These are phyloP conservation scores for Holcopasites calliopsidis DNA, from an alignment of 1,140 invertebrate genomes.

Conservation along the genomic window DNA sequence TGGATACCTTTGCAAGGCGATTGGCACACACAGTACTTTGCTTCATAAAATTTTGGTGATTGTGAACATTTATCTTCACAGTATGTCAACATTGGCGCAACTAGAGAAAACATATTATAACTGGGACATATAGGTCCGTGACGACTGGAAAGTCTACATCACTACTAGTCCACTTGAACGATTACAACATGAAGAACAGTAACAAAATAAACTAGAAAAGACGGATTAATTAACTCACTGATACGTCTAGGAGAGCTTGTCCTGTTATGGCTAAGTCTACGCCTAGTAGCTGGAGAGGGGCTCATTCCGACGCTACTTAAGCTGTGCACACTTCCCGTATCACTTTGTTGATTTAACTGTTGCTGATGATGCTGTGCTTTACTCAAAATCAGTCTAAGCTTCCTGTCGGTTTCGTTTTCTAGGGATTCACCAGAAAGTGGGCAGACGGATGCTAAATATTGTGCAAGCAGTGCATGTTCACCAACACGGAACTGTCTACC, in stretches of 20 bases:
- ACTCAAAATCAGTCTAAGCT: slow-evolving; percentile 90
- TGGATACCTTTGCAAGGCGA: slow-evolving; percentile 72
- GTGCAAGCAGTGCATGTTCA: slow-evolving; percentile 89
- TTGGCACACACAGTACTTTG: slow-evolving; percentile 71
- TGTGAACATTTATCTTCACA: slow-evolving; percentile 74
- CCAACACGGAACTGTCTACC: slow-evolving; percentile 92
- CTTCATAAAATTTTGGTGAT: slow-evolving; percentile 72
- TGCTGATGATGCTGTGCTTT: slow-evolving; percentile 95
- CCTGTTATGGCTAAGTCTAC: slow-evolving; percentile 73
- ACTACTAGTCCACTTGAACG: slow-evolving; percentile 52
- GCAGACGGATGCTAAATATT: slow-evolving; percentile 90
- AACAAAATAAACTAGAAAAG: not conserved
- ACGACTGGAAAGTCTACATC: slow-evolving; percentile 57
- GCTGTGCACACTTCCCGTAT: slow-evolving; percentile 75
- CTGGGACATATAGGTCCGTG: slow-evolving; percentile 45
- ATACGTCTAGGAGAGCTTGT: slow-evolving; percentile 83
- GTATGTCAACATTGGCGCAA: slow-evolving; percentile 72
- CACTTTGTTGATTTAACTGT: slow-evolving; percentile 86
- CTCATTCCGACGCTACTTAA: slow-evolving; percentile 76
- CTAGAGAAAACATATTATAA: slow-evolving; percentile 71
- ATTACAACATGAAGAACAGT: slow-evolving; percentile 26
- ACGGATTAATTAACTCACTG: slow-evolving; percentile 77
- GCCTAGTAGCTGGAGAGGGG: slow-evolving; percentile 74
- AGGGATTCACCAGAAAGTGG: slow-evolving; percentile 87
- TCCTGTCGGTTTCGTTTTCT: slow-evolving; percentile 92